Evolutionary conservation across 2,113 vertebrate species (phyloP).

Genomic region (Struthidea cinerea): DNA sequence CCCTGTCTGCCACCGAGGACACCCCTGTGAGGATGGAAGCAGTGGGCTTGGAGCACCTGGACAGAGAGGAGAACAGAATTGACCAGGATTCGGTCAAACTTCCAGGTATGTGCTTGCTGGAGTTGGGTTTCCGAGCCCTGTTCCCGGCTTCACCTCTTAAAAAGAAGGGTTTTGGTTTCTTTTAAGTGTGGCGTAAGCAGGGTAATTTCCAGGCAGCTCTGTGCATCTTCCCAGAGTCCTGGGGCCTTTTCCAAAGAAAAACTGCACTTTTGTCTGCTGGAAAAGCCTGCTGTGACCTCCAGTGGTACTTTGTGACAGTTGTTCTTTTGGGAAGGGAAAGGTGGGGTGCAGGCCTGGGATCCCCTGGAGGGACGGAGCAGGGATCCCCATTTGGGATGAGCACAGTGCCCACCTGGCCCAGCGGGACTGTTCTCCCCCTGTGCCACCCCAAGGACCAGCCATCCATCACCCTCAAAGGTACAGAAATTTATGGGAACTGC

Average conservation of each 20-base stretch:
- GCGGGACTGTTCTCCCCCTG: neutral
- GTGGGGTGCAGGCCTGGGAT: neutral
- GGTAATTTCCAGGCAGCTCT: neutral
- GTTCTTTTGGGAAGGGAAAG: neutral
- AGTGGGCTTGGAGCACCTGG: slow-evolving; percentile 38
- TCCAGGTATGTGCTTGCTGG: slow-evolving; percentile 58
- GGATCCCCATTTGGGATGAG: accelerated
- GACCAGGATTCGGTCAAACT: slow-evolving; percentile 55
- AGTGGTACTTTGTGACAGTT: accelerated
- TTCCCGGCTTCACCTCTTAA: neutral
- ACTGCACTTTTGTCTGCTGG: neutral
- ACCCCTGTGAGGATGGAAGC: slow-evolving; percentile 43
- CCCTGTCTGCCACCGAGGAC: slow-evolving; percentile 78
- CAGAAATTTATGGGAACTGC: neutral
- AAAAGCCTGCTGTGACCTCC: neutral
- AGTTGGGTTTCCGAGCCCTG: neutral
- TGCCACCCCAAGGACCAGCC: neutral
- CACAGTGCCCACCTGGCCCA: neutral
- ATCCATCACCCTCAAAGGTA: neutral
- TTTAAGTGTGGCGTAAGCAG: neutral
- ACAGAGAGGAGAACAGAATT: neutral
- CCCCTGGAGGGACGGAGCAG: neutral
- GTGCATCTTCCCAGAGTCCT: neutral
- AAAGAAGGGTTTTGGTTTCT: neutral
- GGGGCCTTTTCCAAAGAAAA: neutral